phyloP scores from a whole-genome alignment of 2,797 vertebrate species.

The Sebastes steindachneri region DNA sequence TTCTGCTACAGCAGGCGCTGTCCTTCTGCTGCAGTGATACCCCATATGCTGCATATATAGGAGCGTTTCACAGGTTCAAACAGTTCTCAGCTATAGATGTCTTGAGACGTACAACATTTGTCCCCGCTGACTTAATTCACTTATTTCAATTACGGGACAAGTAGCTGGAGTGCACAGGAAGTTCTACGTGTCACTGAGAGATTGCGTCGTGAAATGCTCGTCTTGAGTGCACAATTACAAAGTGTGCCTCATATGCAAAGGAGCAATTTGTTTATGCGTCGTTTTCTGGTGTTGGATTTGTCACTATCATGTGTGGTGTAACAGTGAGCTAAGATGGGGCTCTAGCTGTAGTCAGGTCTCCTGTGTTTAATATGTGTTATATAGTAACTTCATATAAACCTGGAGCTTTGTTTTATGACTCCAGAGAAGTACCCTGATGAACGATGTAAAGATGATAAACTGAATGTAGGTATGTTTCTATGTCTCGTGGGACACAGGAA shows the following conservation, averaged over 20 bases:
- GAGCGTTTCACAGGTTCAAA: constrained; percentile 62
- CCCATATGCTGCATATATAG: constrained; percentile 57
- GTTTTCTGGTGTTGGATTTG: constrained; percentile 23
- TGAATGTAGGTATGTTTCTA: not conserved
- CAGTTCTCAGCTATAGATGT: constrained; percentile 49
- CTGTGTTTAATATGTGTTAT: constrained; percentile 8
- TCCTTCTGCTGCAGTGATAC: constrained; percentile 62
- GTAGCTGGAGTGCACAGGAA: constrained; percentile 50
- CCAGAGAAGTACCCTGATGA: constrained; percentile 15
- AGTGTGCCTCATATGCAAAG: not conserved
- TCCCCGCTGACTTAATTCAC: constrained; percentile 59
- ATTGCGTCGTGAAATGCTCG: constrained; percentile 23
- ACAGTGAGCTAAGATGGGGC: not conserved
- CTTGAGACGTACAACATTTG: constrained; percentile 52
- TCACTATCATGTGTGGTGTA: constrained; percentile 6
- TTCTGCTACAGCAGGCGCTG: constrained; percentile 52
- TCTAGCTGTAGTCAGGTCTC: constrained; percentile 10
- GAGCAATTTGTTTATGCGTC: not conserved
- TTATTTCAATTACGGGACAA: constrained; percentile 61
- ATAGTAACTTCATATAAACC: not conserved
- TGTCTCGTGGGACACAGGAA: constrained; percentile 4
- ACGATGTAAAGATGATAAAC: constrained; percentile 32
- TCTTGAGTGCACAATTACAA: constrained; percentile 19
- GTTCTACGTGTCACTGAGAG: constrained; percentile 33
- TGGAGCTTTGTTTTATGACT: not conserved